Percentiles rank a stretch among this genome's conserved stretches.
phyloP scores from a whole-genome alignment of 2,888 invertebrate genomes.

The Odontomyia ornata region DNA sequence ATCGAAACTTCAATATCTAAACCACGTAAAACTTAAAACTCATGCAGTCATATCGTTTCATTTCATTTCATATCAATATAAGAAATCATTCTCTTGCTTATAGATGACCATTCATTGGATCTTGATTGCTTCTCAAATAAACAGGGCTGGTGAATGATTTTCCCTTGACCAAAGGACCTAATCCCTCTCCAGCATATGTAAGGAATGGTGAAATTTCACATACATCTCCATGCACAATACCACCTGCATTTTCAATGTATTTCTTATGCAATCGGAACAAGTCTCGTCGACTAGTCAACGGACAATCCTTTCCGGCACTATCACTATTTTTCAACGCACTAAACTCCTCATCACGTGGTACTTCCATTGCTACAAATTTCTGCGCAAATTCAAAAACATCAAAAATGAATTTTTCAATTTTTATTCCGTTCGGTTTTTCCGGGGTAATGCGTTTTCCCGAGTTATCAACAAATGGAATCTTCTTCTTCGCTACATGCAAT shows the following conservation, averaged over 20 bases:
- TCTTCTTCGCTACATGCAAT: slow-evolving; percentile 96
- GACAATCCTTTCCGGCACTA: slow-evolving; percentile 86
- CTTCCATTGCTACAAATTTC: slow-evolving; percentile 92
- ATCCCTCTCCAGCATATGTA: slow-evolving; percentile 90
- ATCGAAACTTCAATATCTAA: no score
- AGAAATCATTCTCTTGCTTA: slow-evolving; percentile 47
- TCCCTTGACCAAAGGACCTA: slow-evolving; percentile 72
- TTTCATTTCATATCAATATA: background rate
- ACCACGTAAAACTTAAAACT: no score
- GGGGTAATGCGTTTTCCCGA: slow-evolving; percentile 79
- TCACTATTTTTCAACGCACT: slow-evolving; percentile 97
- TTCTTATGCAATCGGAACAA: slow-evolving; percentile 79
- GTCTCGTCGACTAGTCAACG: slow-evolving; percentile 84
- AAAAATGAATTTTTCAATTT: slow-evolving; percentile 99
- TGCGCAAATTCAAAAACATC: slow-evolving; percentile 96
- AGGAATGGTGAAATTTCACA: slow-evolving; percentile 92
- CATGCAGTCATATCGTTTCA: no score
- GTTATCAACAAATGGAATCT: slow-evolving; percentile 86
- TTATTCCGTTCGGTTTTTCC: slow-evolving; percentile 90
- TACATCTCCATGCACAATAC: slow-evolving; percentile 71
- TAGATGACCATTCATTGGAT: slow-evolving; percentile 60
- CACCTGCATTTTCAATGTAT: slow-evolving; percentile 85
- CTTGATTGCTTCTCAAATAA: slow-evolving; percentile 67
- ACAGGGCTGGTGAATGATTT: slow-evolving; percentile 76
- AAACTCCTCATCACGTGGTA: slow-evolving; percentile 91